These are phyloP conservation scores for Nyctibius grandis DNA, from an alignment of 2,797 vertebrate genomes.

Conservation along the genomic window DNA sequence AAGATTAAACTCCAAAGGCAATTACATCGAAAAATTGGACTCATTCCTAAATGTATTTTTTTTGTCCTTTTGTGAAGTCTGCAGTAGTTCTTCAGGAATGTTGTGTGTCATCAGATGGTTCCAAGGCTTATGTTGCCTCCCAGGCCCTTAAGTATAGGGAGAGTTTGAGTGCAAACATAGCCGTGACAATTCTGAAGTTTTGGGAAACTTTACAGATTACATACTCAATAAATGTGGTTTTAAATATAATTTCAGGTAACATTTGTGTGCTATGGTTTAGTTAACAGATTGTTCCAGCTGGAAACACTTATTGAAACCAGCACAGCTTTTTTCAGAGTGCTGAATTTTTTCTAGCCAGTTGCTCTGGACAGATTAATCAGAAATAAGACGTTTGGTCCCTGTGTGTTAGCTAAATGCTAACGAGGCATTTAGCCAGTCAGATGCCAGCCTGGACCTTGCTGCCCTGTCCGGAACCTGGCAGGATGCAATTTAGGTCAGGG, in stretches of 20 bases:
- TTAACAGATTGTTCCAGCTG: not conserved
- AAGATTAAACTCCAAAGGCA: not conserved
- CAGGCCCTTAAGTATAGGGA: not conserved
- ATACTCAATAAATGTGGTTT: not conserved
- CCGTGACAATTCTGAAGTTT: not conserved
- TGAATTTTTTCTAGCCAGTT: not conserved
- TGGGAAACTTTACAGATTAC: not conserved
- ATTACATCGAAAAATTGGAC: not conserved
- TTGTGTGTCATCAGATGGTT: not conserved
- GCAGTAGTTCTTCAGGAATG: slow-evolving; percentile 18
- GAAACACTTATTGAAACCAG: not conserved
- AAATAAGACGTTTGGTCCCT: not conserved
- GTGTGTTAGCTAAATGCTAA: not conserved
- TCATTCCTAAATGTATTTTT: not conserved
- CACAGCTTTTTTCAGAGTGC: not conserved
- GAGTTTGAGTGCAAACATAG: not conserved
- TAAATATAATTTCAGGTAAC: not conserved
- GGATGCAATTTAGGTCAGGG: not conserved
- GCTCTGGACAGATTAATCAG: not conserved
- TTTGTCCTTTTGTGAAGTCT: not conserved
- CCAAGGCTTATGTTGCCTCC: not conserved
- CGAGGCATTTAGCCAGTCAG: not conserved
- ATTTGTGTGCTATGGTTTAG: not conserved
- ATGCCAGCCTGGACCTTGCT: not conserved
- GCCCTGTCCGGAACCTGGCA: not conserved